Conservation (phyloP, 2,888 invertebrate genomes). For the Mesodorylaimus sp. region DNA sequence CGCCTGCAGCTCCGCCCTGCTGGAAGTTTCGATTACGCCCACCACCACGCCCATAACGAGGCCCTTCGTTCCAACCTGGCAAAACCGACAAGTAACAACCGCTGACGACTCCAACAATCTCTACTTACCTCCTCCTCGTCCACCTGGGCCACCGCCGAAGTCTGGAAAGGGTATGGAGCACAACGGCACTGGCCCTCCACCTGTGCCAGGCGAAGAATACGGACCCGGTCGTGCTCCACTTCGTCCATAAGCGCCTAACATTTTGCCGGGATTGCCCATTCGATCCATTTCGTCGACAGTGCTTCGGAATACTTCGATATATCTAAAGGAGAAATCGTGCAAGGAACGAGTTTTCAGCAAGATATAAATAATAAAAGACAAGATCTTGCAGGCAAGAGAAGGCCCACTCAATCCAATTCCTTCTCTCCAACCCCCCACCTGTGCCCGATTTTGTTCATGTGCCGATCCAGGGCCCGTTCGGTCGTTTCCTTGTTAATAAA, state of each 20-base stretch:
- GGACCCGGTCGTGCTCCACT: not conserved
- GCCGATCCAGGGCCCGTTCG: conserved; percentile 89
- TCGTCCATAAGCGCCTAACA: not conserved
- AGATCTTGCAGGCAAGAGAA: not conserved
- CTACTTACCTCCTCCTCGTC: conserved; percentile 10
- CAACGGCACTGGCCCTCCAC: not conserved
- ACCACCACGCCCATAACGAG: not conserved
- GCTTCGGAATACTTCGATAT: conserved; percentile 91
- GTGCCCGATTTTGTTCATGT: conserved; percentile 99
- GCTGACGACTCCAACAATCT: not conserved
- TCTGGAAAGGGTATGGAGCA: not conserved
- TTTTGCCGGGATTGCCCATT: not conserved
- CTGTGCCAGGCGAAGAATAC: not conserved
- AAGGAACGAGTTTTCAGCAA: not conserved
- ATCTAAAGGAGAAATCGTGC: conserved; percentile 43
- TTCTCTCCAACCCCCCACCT: conserved; percentile 54
- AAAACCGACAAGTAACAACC: not conserved
- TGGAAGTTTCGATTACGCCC: not conserved
- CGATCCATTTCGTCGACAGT: conserved; percentile 64
- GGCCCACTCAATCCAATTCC: not conserved
- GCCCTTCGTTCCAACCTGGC: not conserved
- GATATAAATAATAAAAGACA: not conserved
- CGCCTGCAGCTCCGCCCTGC: not conserved
- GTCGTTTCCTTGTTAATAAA: conserved; percentile 91
- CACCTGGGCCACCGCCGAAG: conserved; percentile 12